A percentile compares a stretch with the other conserved stretches of the same genome.
Conservation (phyloP, 1,140 invertebrate genomes). For the Steinernema feltiae region DNA sequence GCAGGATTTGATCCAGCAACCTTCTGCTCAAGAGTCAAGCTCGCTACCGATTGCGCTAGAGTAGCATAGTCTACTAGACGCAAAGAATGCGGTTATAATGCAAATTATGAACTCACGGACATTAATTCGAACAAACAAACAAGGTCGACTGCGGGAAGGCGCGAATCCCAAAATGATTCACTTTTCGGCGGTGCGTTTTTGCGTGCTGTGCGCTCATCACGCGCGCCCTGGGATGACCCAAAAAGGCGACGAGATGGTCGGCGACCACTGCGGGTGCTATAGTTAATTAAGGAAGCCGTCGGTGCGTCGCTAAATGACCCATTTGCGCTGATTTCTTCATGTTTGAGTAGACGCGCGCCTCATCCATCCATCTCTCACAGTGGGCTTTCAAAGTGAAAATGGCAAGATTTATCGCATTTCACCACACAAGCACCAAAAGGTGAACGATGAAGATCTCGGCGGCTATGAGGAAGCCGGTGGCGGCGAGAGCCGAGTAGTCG, state of each 20-base stretch:
- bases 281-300: slow-evolving; percentile 9
- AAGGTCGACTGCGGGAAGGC: slow-evolving; percentile 23
- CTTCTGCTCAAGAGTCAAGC: too few relatives aligned
- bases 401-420: too few relatives aligned
- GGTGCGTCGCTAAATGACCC: neutral
- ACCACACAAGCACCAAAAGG: too few relatives aligned
- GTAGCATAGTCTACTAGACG: too few relatives aligned
- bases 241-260: neutral
- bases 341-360: neutral
- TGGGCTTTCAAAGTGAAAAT: too few relatives aligned
- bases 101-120: too few relatives aligned
- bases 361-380: neutral
- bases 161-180: slow-evolving; percentile 18
- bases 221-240: neutral
- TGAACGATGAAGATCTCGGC: neutral
- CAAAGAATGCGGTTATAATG: too few relatives aligned
- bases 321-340: neutral
- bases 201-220: neutral
- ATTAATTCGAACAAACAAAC: too few relatives aligned
- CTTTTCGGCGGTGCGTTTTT: neutral
- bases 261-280: neutral
- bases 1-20: too few relatives aligned
- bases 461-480: neutral
- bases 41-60: too few relatives aligned
- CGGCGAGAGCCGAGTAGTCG: neutral